A percentile compares a stretch with the other conserved stretches of the same genome.
phyloP scores from a whole-genome alignment of 2,113 vertebrate genomes.

The Condylura cristata region DNA sequence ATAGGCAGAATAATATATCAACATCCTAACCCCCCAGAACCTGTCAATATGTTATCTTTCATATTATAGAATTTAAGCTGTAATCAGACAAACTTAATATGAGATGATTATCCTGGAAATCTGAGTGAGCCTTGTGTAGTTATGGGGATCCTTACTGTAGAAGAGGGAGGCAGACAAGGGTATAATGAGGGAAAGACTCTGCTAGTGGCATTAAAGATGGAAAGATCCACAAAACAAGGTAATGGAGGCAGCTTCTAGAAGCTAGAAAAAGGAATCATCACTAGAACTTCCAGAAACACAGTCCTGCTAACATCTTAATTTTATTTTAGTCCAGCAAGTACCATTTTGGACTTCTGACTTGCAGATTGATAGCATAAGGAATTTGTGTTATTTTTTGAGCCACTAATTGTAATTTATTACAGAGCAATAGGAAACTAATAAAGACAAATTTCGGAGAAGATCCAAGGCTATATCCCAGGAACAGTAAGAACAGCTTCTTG shows the following conservation, averaged over 20 bases:
- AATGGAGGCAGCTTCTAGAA: background rate
- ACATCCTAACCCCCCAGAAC: background rate
- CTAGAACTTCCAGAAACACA: background rate
- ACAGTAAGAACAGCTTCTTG: conserved; percentile 16
- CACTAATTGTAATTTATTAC: conserved; percentile 5
- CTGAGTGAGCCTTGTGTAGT: background rate
- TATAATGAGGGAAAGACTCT: background rate
- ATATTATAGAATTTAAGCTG: background rate
- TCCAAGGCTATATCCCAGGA: background rate
- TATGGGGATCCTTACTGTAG: background rate
- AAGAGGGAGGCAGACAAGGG: background rate
- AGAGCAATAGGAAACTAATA: background rate
- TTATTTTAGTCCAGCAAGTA: background rate
- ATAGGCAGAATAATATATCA: conserved; percentile 3
- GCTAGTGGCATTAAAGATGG: background rate
- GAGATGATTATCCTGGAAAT: background rate
- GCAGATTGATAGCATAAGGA: background rate
- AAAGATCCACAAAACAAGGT: conserved; percentile 33
- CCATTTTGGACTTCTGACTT: conserved; percentile 29
- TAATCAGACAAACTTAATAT: conserved; percentile 9
- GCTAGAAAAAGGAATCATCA: background rate
- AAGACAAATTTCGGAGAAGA: conserved; percentile 30
- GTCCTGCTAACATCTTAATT: background rate
- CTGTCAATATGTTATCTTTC: conserved; percentile 9
- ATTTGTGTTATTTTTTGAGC: conserved; percentile 2